phyloP scores from a whole-genome alignment of 1,140 invertebrate species.

The Hyles vespertilio region DNA sequence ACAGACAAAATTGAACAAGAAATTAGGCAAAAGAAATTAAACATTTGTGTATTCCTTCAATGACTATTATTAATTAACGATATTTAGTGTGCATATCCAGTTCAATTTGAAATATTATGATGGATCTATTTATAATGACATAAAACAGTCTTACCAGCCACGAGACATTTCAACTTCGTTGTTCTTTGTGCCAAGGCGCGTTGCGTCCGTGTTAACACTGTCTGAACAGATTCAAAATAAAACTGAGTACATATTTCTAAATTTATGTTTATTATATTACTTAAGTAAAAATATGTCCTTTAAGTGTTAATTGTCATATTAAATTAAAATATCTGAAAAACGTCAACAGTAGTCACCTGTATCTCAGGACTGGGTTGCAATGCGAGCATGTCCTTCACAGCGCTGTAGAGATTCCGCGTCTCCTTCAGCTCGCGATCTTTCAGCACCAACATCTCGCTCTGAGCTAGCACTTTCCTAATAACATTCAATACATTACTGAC shows the following conservation, averaged over 20 bases:
- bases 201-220: conserved; percentile 58
- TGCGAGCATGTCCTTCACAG: conserved; percentile 65
- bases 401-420: conserved; percentile 54
- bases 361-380: conserved; percentile 64
- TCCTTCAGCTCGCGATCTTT: conserved; percentile 65
- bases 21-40: no score
- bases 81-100: no score
- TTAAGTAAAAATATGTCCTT: no score
- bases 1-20: neutral
- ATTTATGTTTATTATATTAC: no score
- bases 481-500: neutral
- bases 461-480: conserved; percentile 56
- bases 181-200: conserved; percentile 56
- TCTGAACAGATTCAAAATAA: conserved; percentile 28
- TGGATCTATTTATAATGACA: neutral
- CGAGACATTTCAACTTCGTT: conserved; percentile 63
- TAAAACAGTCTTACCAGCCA: conserved; percentile 44
- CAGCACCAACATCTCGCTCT: conserved; percentile 58
- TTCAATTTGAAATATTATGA: no score
- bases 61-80: no score
- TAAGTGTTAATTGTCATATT: no score
- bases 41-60: no score
- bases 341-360: conserved; percentile 35
- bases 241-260: no score
- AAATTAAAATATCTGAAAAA: no score